Percentiles rank a stretch among this genome's conserved stretches.
Conservation (phyloP, 2,888 invertebrate species). For the Lagria hirta region DNA sequence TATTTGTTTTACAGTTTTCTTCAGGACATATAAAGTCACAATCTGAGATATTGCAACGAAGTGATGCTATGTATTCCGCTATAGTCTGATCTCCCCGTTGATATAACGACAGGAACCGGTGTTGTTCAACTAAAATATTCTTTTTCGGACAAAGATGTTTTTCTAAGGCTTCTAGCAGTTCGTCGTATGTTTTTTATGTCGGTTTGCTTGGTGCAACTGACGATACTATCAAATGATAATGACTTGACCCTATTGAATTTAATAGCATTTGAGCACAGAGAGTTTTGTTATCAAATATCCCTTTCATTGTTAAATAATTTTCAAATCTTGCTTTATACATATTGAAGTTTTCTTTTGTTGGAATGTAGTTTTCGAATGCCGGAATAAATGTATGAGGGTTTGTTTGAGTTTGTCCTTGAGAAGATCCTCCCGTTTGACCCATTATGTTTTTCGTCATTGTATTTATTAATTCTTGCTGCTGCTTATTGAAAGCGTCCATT, state of each 20-base stretch:
- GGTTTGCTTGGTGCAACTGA: background rate
- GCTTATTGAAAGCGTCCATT: no score
- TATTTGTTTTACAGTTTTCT: no score
- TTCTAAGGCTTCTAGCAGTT: background rate
- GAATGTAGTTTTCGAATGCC: background rate
- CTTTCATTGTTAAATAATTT: constrained; percentile 1
- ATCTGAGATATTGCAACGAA: background rate
- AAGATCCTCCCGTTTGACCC: background rate
- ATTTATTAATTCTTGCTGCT: constrained; percentile 1
- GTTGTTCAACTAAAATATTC: constrained; percentile 1
- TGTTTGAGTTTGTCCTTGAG: constrained; percentile 1
- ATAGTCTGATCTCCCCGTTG: background rate
- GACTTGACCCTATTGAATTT: background rate
- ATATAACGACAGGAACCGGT: background rate
- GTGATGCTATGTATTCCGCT: constrained; percentile 1
- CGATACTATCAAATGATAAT: background rate
- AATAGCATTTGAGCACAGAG: background rate
- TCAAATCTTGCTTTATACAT: constrained; percentile 1
- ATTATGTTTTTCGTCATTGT: background rate
- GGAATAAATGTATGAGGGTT: background rate
- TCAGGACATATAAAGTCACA: no score
- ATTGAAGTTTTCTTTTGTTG: background rate
- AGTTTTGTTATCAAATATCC: background rate
- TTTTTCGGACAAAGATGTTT: constrained; percentile 1
- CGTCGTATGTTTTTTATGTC: background rate